Evolutionary conservation across 2,113 vertebrate species (phyloP).

Genomic region (Ictalurus furcatus): DNA sequence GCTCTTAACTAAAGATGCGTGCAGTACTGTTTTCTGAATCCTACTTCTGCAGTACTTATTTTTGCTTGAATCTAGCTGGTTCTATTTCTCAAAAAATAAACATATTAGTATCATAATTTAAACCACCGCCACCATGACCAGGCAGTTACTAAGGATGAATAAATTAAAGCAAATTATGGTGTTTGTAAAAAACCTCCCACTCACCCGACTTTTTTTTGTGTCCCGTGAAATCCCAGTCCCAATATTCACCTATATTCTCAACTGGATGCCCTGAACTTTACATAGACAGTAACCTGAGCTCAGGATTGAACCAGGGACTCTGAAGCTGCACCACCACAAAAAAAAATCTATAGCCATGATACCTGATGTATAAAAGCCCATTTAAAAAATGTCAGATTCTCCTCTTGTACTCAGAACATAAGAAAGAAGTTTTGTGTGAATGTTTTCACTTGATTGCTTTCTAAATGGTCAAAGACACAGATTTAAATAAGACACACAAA

Average conservation of each 20-base stretch:
- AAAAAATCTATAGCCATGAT: not conserved
- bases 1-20: not conserved
- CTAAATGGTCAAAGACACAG: conserved; percentile 29
- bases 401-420: not conserved
- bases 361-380: not conserved
- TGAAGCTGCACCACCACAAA: not conserved
- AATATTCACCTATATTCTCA: not conserved
- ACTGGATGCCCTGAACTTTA: not conserved
- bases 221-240: not conserved
- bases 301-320: not conserved
- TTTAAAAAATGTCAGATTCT: not conserved
- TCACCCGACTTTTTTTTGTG: not conserved
- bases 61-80: not conserved
- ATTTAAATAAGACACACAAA: conserved; percentile 34
- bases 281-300: not conserved
- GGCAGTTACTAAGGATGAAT: not conserved
- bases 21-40: not conserved
- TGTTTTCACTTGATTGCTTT: conserved; percentile 31
- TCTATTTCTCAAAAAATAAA: not conserved
- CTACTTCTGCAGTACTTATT: not conserved
- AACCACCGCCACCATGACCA: not conserved
- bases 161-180: not conserved
- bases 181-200: not conserved
- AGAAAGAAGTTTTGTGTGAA: not conserved
- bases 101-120: not conserved